Conservation (phyloP, 2,888 invertebrate species). For the Laspeyria flexula region DNA sequence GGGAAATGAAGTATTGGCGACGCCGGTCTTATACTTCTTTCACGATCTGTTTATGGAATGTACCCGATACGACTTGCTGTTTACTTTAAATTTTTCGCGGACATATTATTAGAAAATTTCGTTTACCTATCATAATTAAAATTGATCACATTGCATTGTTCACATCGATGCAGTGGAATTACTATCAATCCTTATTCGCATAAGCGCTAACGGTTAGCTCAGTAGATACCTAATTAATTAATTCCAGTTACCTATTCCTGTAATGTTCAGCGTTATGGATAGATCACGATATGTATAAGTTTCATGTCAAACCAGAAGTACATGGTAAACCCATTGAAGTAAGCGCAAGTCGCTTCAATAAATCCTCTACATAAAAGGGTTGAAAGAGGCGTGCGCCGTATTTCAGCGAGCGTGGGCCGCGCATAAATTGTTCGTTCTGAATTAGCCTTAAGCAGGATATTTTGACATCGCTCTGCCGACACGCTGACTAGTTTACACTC, state of each 20-base stretch:
- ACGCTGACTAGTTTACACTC: slow-evolving; percentile 67
- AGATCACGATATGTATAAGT: slow-evolving; percentile 73
- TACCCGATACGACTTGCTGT: slow-evolving; percentile 61
- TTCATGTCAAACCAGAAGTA: slow-evolving; percentile 68
- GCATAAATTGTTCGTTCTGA: slow-evolving; percentile 77
- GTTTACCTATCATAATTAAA: no score
- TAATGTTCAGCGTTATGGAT: slow-evolving; percentile 56
- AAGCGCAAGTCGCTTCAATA: slow-evolving; percentile 71
- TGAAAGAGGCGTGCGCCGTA: slow-evolving; percentile 75
- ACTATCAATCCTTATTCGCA: neutral
- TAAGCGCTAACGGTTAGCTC: no score
- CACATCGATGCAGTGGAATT: neutral
- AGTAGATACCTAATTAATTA: neutral
- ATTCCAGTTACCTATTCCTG: no score
- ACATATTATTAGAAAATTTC: slow-evolving; percentile 46
- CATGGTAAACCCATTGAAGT: slow-evolving; percentile 68
- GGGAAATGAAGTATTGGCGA: slow-evolving; percentile 79
- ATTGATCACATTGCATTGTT: no score
- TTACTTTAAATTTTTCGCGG: slow-evolving; percentile 66
- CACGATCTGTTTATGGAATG: slow-evolving; percentile 78
- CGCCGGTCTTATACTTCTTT: slow-evolving; percentile 72
- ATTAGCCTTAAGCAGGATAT: slow-evolving; percentile 79
- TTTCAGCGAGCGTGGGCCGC: slow-evolving; percentile 77
- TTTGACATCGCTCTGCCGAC: slow-evolving; percentile 70
- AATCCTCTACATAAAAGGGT: slow-evolving; percentile 80